Conservation (phyloP, 2,888 invertebrate genomes). For the Callosobruchus maculatus region DNA sequence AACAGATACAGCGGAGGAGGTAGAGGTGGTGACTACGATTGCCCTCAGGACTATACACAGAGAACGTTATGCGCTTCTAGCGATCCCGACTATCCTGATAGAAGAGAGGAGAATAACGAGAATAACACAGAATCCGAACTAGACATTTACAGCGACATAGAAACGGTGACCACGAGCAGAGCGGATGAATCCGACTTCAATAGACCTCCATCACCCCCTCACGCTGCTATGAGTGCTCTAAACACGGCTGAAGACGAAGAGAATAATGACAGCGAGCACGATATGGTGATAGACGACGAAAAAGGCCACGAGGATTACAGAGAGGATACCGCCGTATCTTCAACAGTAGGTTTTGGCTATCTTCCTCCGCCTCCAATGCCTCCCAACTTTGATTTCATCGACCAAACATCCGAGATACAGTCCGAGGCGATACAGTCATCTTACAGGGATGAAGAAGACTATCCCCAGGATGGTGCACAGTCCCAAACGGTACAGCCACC, state of each 20-base stretch:
- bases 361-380: slow-evolving; percentile 4
- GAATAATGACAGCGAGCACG: slow-evolving; percentile 51
- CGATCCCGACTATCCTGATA: slow-evolving; percentile 26
- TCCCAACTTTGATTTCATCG: background rate
- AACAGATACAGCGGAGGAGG: slow-evolving; percentile 7
- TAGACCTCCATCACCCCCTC: slow-evolving; percentile 19
- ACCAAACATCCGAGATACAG: background rate
- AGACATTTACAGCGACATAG: slow-evolving; percentile 61
- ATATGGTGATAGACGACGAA: slow-evolving; percentile 55
- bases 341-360: slow-evolving; percentile 24
- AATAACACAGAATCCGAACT: slow-evolving; percentile 51
- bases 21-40: slow-evolving; percentile 25
- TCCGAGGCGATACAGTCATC: background rate
- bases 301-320: slow-evolving; percentile 28
- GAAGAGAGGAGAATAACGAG: slow-evolving; percentile 26
- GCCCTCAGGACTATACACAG: slow-evolving; percentile 38
- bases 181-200: slow-evolving; percentile 31
- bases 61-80: slow-evolving; percentile 34
- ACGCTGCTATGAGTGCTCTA: slow-evolving; percentile 16
- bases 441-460: slow-evolving; percentile 19
- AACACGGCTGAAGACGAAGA: slow-evolving; percentile 51
- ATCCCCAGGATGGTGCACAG: too few relatives aligned
- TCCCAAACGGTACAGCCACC: background rate
- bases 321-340: slow-evolving; percentile 33
- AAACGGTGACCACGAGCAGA: slow-evolving; percentile 46